These are phyloP conservation scores for Brachypalpus laphriformis DNA, from an alignment of 2,888 invertebrate species.

Conservation along the genomic window DNA sequence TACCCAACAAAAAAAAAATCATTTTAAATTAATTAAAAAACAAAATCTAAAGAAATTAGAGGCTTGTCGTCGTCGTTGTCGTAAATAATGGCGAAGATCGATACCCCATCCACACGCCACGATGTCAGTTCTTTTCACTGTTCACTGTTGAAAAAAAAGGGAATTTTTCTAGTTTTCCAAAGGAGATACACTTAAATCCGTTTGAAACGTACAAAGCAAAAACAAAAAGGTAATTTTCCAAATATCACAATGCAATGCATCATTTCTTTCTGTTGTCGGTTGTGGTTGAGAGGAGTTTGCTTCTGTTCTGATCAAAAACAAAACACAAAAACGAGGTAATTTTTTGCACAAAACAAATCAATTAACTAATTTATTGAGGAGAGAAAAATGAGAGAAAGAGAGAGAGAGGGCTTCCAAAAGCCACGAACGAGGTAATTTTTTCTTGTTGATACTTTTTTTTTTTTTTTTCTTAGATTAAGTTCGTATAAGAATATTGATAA, in stretches of 20 bases:
- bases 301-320: constrained; percentile 46
- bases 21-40: constrained; percentile 37
- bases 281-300: constrained; percentile 63
- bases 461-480: constrained; percentile 66
- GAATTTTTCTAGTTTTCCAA: constrained; percentile 46
- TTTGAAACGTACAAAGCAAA: constrained; percentile 10
- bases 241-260: constrained; percentile 57
- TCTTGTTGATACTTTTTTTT: constrained; percentile 51
- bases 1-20: constrained; percentile 45
- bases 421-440: constrained; percentile 71
- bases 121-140: constrained; percentile 50
- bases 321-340: constrained; percentile 66
- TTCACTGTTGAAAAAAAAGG: constrained; percentile 56
- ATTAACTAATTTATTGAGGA: constrained; percentile 32
- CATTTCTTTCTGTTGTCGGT: constrained; percentile 57
- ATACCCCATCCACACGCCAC: constrained; percentile 9
- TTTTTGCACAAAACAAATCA: constrained; percentile 30
- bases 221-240: constrained; percentile 66
- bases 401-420: constrained; percentile 45
- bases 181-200: constrained; percentile 7
- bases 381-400: constrained; percentile 6
- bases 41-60: constrained; percentile 44
- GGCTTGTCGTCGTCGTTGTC: constrained; percentile 14
- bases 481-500: constrained; percentile 22
- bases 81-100: constrained; percentile 39